Base-by-base conservation (phyloP, 2,888 invertebrate species). In the Sinotaia quadrata region DNA sequence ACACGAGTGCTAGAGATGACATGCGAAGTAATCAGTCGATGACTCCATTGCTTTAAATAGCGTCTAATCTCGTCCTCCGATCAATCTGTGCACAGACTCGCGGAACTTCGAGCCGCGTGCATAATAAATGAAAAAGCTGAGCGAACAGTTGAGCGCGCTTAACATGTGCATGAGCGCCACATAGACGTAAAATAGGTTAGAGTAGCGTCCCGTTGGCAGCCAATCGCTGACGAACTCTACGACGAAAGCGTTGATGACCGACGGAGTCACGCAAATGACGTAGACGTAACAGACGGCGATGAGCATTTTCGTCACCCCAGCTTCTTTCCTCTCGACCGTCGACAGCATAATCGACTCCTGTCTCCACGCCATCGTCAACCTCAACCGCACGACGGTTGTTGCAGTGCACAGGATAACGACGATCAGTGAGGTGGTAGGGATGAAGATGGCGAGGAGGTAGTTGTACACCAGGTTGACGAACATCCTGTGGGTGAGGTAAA, bases 111-210 rank as follows among this genome's bases (percentile, higher is more conserved):
- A 41, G 3, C 54, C 63, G 4, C 63, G 37, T 0, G 31, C 52
- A 24, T 54, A 63, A 29, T 63, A 63, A 27, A 63, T 63, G n/a
- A 63, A 63, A 31, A 63, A 63, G 21, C 37, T 54, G 0, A 52
- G 5, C 15, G 63, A 63, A 0, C 54, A 63, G 15, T 63, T 63
- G 8, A 63, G 12, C 21, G 63, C 63, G n/a, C 37, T 63, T 36
- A 63, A 29, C 54, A 54, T n/a, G 37, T 63, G 63, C 63, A 63
- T 63, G 29, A 63, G 18, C 15, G 63, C 52, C n/a, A 63, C 63
- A 41, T 52, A 51, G 10, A 54, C 63, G 36, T 63, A 63, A n/a
- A 63, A 63, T 1, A 51, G 34, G 34, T 63, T 63, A 24, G 34
- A 37, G 54, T 41, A 54, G 29, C 41, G 63, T 15, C 63, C 63